Percentiles rank a stretch among this genome's conserved stretches.
phyloP scores from a whole-genome alignment of 2,113 vertebrate genomes.

The Cryptotis parvus region DNA sequence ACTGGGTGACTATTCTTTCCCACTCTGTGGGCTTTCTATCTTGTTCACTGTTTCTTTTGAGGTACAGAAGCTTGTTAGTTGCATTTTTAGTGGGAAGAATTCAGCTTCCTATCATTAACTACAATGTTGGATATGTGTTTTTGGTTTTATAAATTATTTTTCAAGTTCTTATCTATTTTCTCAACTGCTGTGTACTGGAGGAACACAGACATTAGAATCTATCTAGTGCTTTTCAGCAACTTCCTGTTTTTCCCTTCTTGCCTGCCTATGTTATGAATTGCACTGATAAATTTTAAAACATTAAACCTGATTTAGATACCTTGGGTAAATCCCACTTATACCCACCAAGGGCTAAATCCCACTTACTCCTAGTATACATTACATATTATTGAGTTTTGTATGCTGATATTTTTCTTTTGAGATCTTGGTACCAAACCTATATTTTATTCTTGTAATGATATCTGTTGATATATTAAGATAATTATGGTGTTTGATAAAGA shows the following conservation, averaged over 20 bases:
- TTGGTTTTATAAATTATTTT: not conserved
- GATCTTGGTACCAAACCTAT: not conserved
- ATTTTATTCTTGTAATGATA: not conserved
- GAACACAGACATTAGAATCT: not conserved
- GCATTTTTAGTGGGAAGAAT: not conserved
- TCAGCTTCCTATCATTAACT: not conserved
- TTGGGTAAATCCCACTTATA: not conserved
- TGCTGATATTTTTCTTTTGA: not conserved
- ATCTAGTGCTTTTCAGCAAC: not conserved
- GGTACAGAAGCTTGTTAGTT: no score
- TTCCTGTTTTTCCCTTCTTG: conserved; percentile 27
- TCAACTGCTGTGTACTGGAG: no score
- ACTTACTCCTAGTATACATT: not conserved
- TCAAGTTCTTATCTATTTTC: not conserved
- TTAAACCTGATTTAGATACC: not conserved
- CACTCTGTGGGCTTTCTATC: no score
- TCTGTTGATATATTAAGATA: not conserved
- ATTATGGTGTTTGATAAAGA: conserved; percentile 2
- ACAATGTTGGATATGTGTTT: not conserved
- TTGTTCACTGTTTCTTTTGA: no score
- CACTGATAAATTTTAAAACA: not conserved
- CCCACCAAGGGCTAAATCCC: not conserved
- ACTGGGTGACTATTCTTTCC: no score
- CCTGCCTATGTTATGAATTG: not conserved
- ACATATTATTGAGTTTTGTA: not conserved